Percentiles rank a stretch among this genome's conserved stretches.
phyloP scores from a whole-genome alignment of 2,888 invertebrate genomes.

The Melinaea marsaeus region DNA sequence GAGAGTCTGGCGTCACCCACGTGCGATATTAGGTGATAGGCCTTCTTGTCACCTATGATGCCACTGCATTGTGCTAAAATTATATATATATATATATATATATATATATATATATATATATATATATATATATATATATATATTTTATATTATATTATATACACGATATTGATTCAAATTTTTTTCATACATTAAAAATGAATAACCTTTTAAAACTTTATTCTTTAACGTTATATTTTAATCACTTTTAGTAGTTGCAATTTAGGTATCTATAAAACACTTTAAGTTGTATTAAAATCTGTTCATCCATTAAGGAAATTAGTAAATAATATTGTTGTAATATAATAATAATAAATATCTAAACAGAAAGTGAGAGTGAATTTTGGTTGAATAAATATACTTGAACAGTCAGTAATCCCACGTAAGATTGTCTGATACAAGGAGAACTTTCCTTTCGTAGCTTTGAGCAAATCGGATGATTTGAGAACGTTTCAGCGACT shows the following conservation, averaged over 20 bases:
- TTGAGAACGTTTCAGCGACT: slow-evolving; percentile 44
- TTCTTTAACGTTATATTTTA: no score
- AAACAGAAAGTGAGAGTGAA: neutral
- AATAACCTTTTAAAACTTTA: no score
- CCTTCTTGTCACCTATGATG: slow-evolving; percentile 14
- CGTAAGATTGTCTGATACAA: neutral
- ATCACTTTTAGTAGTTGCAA: no score
- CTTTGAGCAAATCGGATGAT: slow-evolving; percentile 45
- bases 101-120: no score
- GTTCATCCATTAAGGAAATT: neutral
- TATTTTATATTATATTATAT: no score
- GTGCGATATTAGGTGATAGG: slow-evolving; percentile 22
- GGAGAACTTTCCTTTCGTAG: slow-evolving; percentile 32
- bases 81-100: no score
- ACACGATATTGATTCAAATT: no score
- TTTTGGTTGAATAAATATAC: slow-evolving; percentile 1
- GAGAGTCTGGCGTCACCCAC: slow-evolving; percentile 18
- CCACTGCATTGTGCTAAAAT: slow-evolving; percentile 24
- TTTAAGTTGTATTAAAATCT: no score
- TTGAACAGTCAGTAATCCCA: slow-evolving; percentile 11
- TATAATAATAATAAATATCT: neutral
- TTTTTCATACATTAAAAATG: no score
- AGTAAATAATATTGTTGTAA: neutral
- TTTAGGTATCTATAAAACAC: no score
- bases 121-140: no score